These are phyloP conservation scores for Cottus gobio DNA, from an alignment of 2,113 vertebrate genomes.

Conservation along the genomic window DNA sequence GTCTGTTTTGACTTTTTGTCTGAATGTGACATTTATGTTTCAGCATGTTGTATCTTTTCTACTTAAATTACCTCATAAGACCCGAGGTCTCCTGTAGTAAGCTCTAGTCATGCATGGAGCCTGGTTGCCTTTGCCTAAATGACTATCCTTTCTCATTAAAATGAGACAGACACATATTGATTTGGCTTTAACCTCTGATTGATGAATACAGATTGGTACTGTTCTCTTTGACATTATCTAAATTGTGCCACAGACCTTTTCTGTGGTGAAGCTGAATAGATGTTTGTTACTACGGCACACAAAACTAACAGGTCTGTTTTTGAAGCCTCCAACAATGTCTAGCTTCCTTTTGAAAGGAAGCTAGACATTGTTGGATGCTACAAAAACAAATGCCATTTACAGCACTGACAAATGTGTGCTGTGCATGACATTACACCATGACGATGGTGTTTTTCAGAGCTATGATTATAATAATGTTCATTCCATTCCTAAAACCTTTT, in stretches of 20 bases:
- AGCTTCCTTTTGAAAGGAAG: too few species aligned
- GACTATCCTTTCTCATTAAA: not conserved
- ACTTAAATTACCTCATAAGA: conserved; percentile 43
- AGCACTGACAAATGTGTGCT: not conserved
- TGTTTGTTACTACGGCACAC: not conserved
- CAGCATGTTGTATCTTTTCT: conserved; percentile 17
- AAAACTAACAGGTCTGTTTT: not conserved
- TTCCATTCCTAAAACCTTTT: not conserved
- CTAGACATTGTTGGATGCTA: not conserved
- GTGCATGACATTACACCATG: not conserved
- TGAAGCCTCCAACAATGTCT: too few species aligned
- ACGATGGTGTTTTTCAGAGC: not conserved
- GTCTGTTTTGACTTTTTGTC: conserved; percentile 34
- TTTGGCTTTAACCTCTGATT: not conserved
- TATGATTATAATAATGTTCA: not conserved
- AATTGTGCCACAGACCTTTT: not conserved
- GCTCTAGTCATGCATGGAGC: not conserved
- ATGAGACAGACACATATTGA: not conserved
- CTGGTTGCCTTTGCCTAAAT: conserved; percentile 8
- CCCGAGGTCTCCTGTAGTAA: not conserved
- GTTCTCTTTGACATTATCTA: not conserved
- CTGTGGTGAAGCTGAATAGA: not conserved
- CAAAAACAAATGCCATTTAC: not conserved
- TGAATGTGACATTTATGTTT: conserved; percentile 31
- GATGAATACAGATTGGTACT: conserved; percentile 17